phyloP scores from a whole-genome alignment of 2,113 vertebrate genomes.

The Ageneiosus marmoratus region DNA sequence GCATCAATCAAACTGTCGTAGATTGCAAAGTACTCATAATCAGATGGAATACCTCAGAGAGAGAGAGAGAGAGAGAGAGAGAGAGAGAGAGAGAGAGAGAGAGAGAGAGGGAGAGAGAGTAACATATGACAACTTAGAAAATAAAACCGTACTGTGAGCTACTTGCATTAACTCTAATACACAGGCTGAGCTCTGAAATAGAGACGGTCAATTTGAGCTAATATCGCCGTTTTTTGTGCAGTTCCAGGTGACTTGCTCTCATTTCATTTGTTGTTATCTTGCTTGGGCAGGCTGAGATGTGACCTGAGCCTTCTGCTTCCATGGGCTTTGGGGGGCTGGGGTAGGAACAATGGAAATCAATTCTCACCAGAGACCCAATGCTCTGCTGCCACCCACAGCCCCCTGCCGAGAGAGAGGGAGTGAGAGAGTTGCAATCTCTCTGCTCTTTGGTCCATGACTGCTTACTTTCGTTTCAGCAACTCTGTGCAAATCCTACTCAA shows the following conservation, averaged over 20 bases:
- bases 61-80: slow-evolving; percentile 50
- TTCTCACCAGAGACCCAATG: slow-evolving; percentile 54
- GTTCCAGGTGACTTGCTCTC: slow-evolving; percentile 52
- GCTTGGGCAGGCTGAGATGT: slow-evolving; percentile 55
- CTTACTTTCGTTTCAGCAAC: slow-evolving; percentile 34
- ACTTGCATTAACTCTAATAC: slow-evolving; percentile 21
- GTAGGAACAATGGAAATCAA: slow-evolving; percentile 56
- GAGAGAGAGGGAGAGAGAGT: no score
- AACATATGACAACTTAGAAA: slow-evolving; percentile 11
- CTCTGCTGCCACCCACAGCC: slow-evolving; percentile 41
- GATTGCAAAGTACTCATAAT: slow-evolving; percentile 81
- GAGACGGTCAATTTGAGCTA: slow-evolving; percentile 56
- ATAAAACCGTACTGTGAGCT: slow-evolving; percentile 16
- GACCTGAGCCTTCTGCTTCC: slow-evolving; percentile 51
- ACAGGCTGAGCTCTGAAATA: slow-evolving; percentile 42
- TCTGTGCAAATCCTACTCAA: slow-evolving; percentile 30
- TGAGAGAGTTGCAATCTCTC: slow-evolving; percentile 28
- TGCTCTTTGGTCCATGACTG: slow-evolving; percentile 49
- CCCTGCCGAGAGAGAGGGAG: slow-evolving; percentile 33
- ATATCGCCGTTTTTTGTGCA: slow-evolving; percentile 45
- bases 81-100: slow-evolving; percentile 33
- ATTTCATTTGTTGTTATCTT: slow-evolving; percentile 58
- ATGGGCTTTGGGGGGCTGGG: slow-evolving; percentile 30
- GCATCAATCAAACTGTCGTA: slow-evolving; percentile 86
- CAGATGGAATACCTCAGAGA: slow-evolving; percentile 81